These are phyloP conservation scores for Pachyuromys duprasi DNA, from an alignment of 2,797 vertebrate species.

Conservation along the genomic window DNA sequence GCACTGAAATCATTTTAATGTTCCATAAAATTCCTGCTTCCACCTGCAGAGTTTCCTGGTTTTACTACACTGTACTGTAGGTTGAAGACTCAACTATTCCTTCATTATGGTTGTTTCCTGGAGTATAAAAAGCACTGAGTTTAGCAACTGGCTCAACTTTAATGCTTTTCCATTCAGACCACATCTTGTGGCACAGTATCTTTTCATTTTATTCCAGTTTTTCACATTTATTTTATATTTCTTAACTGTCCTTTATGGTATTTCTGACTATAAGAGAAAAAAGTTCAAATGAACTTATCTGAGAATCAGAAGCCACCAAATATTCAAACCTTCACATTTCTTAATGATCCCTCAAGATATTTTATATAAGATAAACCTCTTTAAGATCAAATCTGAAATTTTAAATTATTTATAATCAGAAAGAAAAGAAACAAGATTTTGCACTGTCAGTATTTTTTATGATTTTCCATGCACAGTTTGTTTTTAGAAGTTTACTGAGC, in stretches of 20 bases:
- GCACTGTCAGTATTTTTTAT: constrained; percentile 63
- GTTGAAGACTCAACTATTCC: constrained; percentile 51
- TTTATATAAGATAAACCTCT: constrained; percentile 37
- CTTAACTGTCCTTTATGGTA: constrained; percentile 50
- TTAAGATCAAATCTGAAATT: constrained; percentile 46
- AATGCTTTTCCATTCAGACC: constrained; percentile 18
- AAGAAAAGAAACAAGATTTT: constrained; percentile 68
- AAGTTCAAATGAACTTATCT: constrained; percentile 19
- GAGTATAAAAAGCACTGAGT: constrained; percentile 26
- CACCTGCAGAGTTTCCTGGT: constrained; percentile 56
- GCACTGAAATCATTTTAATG: constrained; percentile 49
- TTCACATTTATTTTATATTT: constrained; percentile 45
- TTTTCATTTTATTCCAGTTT: constrained; percentile 32
- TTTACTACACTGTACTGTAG: constrained; percentile 55
- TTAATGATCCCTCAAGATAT: constrained; percentile 24
- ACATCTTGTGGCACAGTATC: constrained; percentile 48
- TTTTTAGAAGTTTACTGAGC: constrained; percentile 83
- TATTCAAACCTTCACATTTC: constrained; percentile 37
- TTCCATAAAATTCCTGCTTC: constrained; percentile 60
- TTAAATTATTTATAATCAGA: constrained; percentile 67
- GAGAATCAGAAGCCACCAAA: background rate
- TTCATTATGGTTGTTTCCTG: constrained; percentile 54
- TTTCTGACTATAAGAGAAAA: constrained; percentile 8
- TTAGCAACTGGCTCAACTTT: constrained; percentile 58
- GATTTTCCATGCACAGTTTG: constrained; percentile 75